Percentiles rank a stretch among this genome's conserved stretches.
Conservation (phyloP, 2,113 vertebrate species). For the Alligator mississippiensis region DNA sequence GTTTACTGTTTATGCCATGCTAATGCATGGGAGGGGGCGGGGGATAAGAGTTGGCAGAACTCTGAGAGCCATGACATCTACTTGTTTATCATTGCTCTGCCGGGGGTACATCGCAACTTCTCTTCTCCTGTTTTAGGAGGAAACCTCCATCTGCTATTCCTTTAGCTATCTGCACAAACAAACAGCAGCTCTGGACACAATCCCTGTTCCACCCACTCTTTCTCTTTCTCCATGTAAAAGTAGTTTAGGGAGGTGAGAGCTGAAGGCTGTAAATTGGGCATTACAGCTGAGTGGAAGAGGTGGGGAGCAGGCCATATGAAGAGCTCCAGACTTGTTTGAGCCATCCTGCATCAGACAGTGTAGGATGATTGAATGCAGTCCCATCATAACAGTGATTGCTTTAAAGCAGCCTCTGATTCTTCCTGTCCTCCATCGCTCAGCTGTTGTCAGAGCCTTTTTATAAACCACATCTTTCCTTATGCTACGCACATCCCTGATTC, state of each 20-base stretch:
- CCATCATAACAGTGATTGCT: not conserved
- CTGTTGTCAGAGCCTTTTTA: not conserved
- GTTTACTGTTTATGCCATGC: not conserved
- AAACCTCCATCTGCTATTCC: not conserved
- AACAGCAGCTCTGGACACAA: not conserved
- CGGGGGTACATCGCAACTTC: not conserved
- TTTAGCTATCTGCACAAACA: not conserved
- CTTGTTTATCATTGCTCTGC: not conserved
- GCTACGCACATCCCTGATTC: not conserved
- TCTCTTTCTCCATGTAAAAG: not conserved
- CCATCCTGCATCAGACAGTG: accelerated
- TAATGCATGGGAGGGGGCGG: not conserved
- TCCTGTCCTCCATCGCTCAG: not conserved
- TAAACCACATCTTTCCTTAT: not conserved
- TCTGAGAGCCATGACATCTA: not conserved
- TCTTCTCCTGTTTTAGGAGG: not conserved
- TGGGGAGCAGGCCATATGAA: not conserved
- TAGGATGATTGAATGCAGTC: not conserved
- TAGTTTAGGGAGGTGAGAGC: not conserved
- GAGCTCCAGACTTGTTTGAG: not conserved
- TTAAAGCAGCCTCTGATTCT: accelerated
- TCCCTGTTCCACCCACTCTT: not conserved
- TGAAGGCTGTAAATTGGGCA: not conserved
- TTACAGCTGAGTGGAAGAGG: accelerated
- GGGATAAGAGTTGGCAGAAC: not conserved